Evolutionary conservation across 2,888 invertebrate species (phyloP), one percentile per base, ranked within the genome.

Genomic region (Dromius quadrimaculatus): DNA sequence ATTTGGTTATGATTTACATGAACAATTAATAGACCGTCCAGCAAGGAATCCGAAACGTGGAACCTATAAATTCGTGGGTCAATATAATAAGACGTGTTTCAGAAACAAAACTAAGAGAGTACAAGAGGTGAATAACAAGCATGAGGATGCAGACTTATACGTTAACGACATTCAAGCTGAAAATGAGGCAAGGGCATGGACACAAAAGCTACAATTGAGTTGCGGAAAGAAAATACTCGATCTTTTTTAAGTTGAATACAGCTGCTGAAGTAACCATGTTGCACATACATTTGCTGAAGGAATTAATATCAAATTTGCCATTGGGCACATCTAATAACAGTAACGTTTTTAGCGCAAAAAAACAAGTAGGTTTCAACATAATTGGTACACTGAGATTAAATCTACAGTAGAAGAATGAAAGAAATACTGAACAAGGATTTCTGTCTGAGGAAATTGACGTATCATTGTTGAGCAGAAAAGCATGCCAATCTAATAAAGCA

Each of bases 361-460:
- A 41, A 17, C 41, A 41, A 13, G 41, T 15, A 41, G 15, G 41
- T 1, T 41, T 41, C 2, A 41, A 45, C 20, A 45, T 45, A 45
- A 9, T 45, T 20, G 45, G 45, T 11, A 45, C 20, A n/a, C 9
- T 45, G 8, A 19, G 20, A 45, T n/a, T 45, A 45, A 19, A 45
- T 6, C 5, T 45, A 20, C 19, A 45, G 20, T 45, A 41, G 2
- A 41, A 41, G 13, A 41, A 41, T 41, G 17, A 13, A 13, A 17
- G 17, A 41, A 41, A 15, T 11, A 9, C 20, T 20, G 45, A 45
- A 45, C 1, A 45, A 20, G 45, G 19, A 1, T 45, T 20, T 2
- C 19, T 45, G 19, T 45, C 45, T 45, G 45, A 45, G 9, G 45
- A 45, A 45, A 45, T 45, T 45, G 20, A 45, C n/a, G 45, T 45